Evolutionary conservation across 1,140 invertebrate genomes (phyloP).

Genomic region (Paraescarpia echinospica): DNA sequence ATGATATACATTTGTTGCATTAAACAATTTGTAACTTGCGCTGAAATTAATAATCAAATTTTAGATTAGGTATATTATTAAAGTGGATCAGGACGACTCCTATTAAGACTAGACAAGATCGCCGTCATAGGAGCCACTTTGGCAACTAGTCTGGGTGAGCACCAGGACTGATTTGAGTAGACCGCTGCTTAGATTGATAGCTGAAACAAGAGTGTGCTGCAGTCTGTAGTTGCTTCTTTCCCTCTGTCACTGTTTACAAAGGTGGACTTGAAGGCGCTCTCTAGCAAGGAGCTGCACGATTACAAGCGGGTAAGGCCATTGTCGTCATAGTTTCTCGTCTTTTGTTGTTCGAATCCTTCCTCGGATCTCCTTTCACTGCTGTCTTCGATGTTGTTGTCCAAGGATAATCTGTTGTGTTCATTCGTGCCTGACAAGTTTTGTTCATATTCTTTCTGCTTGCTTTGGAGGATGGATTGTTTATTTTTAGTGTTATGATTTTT

Average conservation of each 20-base stretch:
- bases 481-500: neutral
- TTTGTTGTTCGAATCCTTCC: neutral
- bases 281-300: constrained; percentile 58
- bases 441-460: constrained; percentile 8
- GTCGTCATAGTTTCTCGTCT: neutral
- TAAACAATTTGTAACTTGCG: no score
- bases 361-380: neutral
- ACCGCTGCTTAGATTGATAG: neutral
- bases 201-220: neutral
- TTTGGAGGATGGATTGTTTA: neutral
- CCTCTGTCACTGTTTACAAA: constrained; percentile 33
- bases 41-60: no score
- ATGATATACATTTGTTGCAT: neutral
- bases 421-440: neutral
- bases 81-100: no score
- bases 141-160: no score
- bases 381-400: neutral
- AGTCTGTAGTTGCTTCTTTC: neutral
- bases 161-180: no score
- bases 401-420: neutral
- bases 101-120: no score
- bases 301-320: constrained; percentile 54
- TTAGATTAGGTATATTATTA: no score
- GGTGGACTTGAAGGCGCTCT: constrained; percentile 56
- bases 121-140: no score